Base-by-base conservation (phyloP, 2,888 invertebrate genomes). In the Xestia ashworthii region DNA sequence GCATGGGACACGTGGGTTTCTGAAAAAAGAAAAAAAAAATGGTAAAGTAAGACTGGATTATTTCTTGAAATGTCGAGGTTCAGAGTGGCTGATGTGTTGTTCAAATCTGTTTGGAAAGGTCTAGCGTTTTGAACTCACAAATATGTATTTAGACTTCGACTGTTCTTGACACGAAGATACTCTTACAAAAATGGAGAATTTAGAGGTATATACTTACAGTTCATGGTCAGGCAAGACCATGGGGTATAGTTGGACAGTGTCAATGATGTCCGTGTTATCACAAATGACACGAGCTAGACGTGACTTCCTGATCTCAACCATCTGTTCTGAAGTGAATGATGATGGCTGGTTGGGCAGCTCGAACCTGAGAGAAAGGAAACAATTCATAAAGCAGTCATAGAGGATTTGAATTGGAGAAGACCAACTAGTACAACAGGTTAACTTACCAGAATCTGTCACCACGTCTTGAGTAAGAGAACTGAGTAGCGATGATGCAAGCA, bases 181-280 rank as follows among this genome's bases (percentile, higher is more conserved):
- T 6, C 25, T 32, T 25, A 8, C 32, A n/a, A 76, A 77, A 14
- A 22, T 3, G 4, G 0, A 1, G 11, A 16, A 68, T 3, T 71
- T 46, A 46, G 19, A 32, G 16, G n/a, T 55, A 48, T 55, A 48
- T 77, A 97, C 98, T 98, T 97, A 99, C 99, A 99, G 97, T 97
- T 99, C 98, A 92, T 99, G 99, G 95, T 99, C 99, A 5, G 99
- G 98, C 90, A 99, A 95, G 50, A 99, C 98, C 98, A 99, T 98
- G 1, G 99, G 99, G 94, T 99, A 99, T 22, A 99, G 97, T 93
- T 99, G 99, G 84, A 98, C 98, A 16, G 98, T 98, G 91, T 99
- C 99, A 86, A 99, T 99, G 85, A 99, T 97, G 93, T 99, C 99
- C 0, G 99, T 99, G 92, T 99, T 99, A 93, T 99, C 99, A 92